Evolutionary conservation across 2,113 vertebrate species (phyloP), one percentile per base, ranked within the genome.

Genomic region (Notarius lentiginosus): DNA sequence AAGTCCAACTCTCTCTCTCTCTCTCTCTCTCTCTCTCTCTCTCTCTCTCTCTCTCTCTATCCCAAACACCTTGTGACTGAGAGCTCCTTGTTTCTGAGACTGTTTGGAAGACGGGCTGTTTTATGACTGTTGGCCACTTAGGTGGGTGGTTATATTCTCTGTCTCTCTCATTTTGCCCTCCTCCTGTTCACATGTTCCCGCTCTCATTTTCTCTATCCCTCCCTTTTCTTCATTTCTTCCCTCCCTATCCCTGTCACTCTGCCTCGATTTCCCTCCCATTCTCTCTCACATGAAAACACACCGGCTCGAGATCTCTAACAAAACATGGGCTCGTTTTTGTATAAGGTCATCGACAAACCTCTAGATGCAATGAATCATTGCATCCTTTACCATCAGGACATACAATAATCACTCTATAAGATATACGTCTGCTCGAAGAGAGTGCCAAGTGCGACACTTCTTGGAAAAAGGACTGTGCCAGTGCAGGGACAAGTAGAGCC

Each of bases 61-160:
- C 27, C 55, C 84, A 84, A 90, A 90, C 88, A 94, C 92, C 92
- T 93, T 90, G 85, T 75, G 83, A 88, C 91, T 93, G 89, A 93
- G 92, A 90, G 91, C 90, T 92, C 84, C 89, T 91, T 93, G 91
- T 91, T 92, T 94, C 92, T 95, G 92, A 92, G 90, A 92, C 89
- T 41, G 91, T 93, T 94, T 55, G 90, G 87, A 92, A 90, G 92
- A 82, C 84, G 58, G 83, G 86, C 90, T 92, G 93, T 93, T 94
- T 95, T 95, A 95, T 95, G 94, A 93, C 92, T 92, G 89, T 88
- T 93, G 93, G 92, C 90, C 89, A 91, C 90, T 93, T 93, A 93
- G 94, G 95, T 95, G 94, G 95, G 95, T 94, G 94, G 94, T 94
- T 95, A 95, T 95, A 90, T 92, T 91, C 93, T 88, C 93, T 90